These are phyloP conservation scores for Acleris literana DNA, from an alignment of 2,888 invertebrate species.

Conservation along the genomic window DNA sequence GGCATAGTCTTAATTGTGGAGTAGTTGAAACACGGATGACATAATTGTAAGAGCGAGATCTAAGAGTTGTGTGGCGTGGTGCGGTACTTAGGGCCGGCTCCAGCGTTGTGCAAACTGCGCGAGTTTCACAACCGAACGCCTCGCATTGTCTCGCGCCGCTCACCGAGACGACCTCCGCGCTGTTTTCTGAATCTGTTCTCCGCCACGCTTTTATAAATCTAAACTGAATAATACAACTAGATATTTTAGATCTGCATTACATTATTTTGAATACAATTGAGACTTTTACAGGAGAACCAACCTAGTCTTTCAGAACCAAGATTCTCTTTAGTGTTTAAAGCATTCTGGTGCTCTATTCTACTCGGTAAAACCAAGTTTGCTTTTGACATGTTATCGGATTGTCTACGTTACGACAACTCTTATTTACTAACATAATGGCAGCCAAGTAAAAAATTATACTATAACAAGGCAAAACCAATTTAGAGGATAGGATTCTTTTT, in stretches of 20 bases:
- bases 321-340: neutral
- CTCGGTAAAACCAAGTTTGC: no score
- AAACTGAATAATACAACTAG: neutral
- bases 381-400: no score
- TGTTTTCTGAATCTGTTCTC: slow-evolving; percentile 55
- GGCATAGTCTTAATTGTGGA: neutral
- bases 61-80: slow-evolving; percentile 7
- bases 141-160: slow-evolving; percentile 82
- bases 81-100: slow-evolving; percentile 35
- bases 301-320: neutral
- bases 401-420: no score
- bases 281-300: no score
- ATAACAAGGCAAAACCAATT: no score
- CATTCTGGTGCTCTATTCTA: no score
- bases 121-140: slow-evolving; percentile 78
- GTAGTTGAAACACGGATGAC: slow-evolving; percentile 19
- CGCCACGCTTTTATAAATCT: slow-evolving; percentile 33
- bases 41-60: slow-evolving; percentile 17
- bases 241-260: neutral
- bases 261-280: neutral
- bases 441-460: no score
- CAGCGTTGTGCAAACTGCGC: slow-evolving; percentile 73
- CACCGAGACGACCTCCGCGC: slow-evolving; percentile 78
- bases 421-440: no score
- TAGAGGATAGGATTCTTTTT: no score